Percentiles rank a stretch among this genome's conserved stretches.
These are phyloP conservation scores for Melanostigma gelatinosum DNA, from an alignment of 2,113 vertebrate genomes.

Conservation along the genomic window DNA sequence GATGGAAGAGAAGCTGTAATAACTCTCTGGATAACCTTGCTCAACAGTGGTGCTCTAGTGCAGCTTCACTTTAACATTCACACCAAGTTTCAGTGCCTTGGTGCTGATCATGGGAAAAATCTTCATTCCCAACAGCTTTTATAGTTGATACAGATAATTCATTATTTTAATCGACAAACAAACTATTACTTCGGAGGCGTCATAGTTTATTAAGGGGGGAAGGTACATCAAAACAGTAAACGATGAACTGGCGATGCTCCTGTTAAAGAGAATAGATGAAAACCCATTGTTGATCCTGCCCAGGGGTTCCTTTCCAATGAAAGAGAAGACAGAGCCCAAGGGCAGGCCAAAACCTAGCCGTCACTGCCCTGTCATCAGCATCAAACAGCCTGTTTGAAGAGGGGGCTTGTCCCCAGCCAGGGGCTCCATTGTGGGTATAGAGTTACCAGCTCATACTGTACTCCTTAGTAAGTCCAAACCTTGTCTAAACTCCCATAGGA, in stretches of 20 bases:
- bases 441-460: slow-evolving; percentile 73
- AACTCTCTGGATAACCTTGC: slow-evolving; percentile 52
- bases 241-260: slow-evolving; percentile 47
- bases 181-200: slow-evolving; percentile 18
- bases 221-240: slow-evolving; percentile 30
- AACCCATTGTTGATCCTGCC: slow-evolving; percentile 73
- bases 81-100: neutral
- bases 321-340: slow-evolving; percentile 65
- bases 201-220: neutral
- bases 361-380: slow-evolving; percentile 80
- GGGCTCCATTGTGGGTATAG: slow-evolving; percentile 73
- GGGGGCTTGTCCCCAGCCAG: slow-evolving; percentile 65
- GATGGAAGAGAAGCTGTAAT: slow-evolving; percentile 59
- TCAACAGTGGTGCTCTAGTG: slow-evolving; percentile 11
- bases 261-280: slow-evolving; percentile 65
- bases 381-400: slow-evolving; percentile 82
- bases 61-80: slow-evolving; percentile 3
- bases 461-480: slow-evolving; percentile 53
- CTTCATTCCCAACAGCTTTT: neutral
- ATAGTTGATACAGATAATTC: slow-evolving; percentile 7
- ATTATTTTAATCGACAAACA: slow-evolving; percentile 12
- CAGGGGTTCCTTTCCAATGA: slow-evolving; percentile 72
- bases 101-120: slow-evolving; percentile 1
- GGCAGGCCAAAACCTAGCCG: slow-evolving; percentile 64
- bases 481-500: slow-evolving; percentile 42